Conservation (phyloP, 1,140 invertebrate genomes). For the Carposina sasakii region DNA sequence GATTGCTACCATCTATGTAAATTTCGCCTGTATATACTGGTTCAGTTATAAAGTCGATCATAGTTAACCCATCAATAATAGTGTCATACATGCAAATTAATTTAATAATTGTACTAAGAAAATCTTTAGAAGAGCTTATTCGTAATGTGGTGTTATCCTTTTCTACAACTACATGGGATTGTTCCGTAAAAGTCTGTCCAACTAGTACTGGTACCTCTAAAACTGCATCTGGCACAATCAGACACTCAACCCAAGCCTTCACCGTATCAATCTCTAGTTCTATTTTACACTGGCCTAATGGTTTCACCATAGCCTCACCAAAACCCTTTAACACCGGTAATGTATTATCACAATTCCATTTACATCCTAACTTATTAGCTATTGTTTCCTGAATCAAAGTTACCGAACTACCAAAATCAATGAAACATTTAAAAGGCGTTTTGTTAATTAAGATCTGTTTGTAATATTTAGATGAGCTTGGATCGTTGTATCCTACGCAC, state of each 20-base stretch:
- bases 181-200: slow-evolving; percentile 15
- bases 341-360: no score
- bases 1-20: neutral
- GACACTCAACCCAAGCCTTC: neutral
- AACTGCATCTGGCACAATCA: neutral
- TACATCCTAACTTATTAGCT: no score
- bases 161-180: slow-evolving; percentile 3
- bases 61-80: neutral
- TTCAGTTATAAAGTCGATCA: neutral
- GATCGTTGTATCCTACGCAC: no score
- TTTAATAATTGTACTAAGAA: neutral
- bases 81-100: neutral
- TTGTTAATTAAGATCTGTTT: no score
- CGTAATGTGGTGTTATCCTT: slow-evolving; percentile 1
- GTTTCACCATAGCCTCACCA: neutral
- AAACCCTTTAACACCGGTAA: slow-evolving; percentile 1
- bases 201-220: slow-evolving; percentile 1
- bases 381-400: no score
- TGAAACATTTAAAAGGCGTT: no score
- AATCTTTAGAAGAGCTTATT: neutral
- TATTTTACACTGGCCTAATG: neutral
- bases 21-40: slow-evolving; percentile 1
- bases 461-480: no score
- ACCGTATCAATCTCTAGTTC: neutral
- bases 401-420: no score